Conservation (phyloP, 2,113 vertebrate species). For the Circaetus gallicus region DNA sequence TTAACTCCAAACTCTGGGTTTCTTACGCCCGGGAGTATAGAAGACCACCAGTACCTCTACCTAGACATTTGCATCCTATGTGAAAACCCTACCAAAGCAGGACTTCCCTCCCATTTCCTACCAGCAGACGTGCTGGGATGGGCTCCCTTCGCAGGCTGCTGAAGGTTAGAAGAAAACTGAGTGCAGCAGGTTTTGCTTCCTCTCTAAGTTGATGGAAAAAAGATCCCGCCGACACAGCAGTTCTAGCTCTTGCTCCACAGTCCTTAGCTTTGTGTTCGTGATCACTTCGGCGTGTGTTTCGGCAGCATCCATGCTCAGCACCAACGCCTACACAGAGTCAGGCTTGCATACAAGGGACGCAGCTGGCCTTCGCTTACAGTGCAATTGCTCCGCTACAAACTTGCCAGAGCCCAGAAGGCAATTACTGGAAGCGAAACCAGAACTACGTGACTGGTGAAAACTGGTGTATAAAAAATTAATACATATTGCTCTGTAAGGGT, state of each 20-base stretch:
- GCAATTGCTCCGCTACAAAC: not conserved
- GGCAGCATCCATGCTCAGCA: not conserved
- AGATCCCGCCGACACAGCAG: slow-evolving; percentile 4
- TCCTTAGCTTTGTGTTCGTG: not conserved
- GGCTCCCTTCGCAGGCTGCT: not conserved
- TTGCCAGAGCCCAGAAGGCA: not conserved
- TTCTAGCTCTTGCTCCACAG: slow-evolving; percentile 27
- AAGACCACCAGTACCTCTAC: not conserved
- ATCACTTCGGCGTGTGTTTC: not conserved
- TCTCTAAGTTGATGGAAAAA: not conserved
- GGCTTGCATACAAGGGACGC: not conserved
- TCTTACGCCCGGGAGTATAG: not conserved
- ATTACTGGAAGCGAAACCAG: slow-evolving; percentile 47
- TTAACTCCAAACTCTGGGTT: not conserved
- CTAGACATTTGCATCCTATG: accelerated
- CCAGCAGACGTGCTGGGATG: not conserved
- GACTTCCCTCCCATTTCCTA: not conserved
- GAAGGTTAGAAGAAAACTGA: not conserved
- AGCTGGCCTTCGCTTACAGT: not conserved
- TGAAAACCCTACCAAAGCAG: not conserved
- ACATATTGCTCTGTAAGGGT: not conserved
- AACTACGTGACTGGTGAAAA: not conserved
- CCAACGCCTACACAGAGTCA: not conserved
- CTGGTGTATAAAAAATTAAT: not conserved
- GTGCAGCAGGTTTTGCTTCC: slow-evolving; percentile 45